Evolutionary conservation across 2,888 invertebrate species (phyloP), one percentile per base, ranked within the genome.

Genomic region (Conchocele bisecta): DNA sequence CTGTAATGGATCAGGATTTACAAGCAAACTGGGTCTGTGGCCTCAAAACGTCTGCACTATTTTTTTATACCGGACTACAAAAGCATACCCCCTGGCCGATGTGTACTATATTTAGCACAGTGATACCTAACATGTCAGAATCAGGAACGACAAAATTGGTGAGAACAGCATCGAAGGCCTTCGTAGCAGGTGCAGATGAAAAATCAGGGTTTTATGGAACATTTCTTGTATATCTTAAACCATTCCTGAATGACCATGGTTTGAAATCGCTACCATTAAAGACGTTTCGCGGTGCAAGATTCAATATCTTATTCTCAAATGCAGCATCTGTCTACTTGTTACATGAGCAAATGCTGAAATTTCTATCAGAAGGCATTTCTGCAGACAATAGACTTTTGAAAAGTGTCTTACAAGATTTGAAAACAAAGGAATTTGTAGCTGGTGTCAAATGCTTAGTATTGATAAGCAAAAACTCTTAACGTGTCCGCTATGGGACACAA

Each of bases 291-390:
- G 68, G 60, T n/a, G 17, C 60, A 17, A 35, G 58, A 46, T 74
- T 68, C 29, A 64, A 74, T 48, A 60, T 69, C 31, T 28, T 74
- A 9, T 74, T 74, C 39, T 17, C 48, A 11, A 59, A 64, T 69
- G 68, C 64, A 28, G 61, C 61, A 9, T 20, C 42, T 54, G n/a
- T n/a, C n/a, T n/a, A n/a, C n/a, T n/a, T n/a, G n/a, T 44, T 67
- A 6, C 67, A 60, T 46, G 11, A 26, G 26, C 33, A 67, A 24
- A 67, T 60, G 46, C 20, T 9, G 22, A 41, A 44, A 6, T 35
- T 41, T 29, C 39, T 59, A n/a, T 26, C 41, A 1, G 29, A n/a
- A n/a, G n/a, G n/a, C n/a, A n/a, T n/a, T n/a, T n/a, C n/a, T n/a
- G n/a, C 29, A n/a, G 50, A 46, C 20, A 46, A 46, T 28, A 33